Percentiles rank a stretch among this genome's conserved stretches.
phyloP scores from a whole-genome alignment of 2,113 vertebrate species.

The Acanthochromis polyacanthus region DNA sequence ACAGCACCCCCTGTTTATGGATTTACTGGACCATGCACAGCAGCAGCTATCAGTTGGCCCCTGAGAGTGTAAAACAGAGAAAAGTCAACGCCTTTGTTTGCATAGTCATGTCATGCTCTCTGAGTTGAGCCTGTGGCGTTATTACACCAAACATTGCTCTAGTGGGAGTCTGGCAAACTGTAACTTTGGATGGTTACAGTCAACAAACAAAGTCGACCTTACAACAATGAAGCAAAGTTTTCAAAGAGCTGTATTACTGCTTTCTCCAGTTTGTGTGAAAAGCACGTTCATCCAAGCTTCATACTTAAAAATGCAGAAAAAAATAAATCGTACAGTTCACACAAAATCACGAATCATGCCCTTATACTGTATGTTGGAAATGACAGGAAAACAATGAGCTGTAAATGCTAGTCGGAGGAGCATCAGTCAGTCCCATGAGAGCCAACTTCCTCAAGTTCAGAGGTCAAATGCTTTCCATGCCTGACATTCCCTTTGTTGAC shows the following conservation, averaged over 20 bases:
- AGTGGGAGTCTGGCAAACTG: slow-evolving; percentile 26
- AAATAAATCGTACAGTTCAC: neutral
- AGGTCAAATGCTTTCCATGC: slow-evolving; percentile 63
- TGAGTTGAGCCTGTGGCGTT: slow-evolving; percentile 40
- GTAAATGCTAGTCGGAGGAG: slow-evolving; percentile 16
- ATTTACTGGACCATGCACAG: slow-evolving; percentile 4
- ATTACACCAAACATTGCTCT: slow-evolving; percentile 58
- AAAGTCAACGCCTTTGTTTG: slow-evolving; percentile 69
- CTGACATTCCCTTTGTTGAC: slow-evolving; percentile 71
- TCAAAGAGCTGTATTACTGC: neutral
- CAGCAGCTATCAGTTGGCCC: slow-evolving; percentile 15
- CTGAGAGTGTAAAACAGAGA: slow-evolving; percentile 15
- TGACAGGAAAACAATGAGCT: neutral
- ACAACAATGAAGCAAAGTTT: neutral
- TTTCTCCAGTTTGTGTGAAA: neutral
- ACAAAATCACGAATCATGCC: neutral
- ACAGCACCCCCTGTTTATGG: slow-evolving; percentile 22
- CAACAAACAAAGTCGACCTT: slow-evolving; percentile 47
- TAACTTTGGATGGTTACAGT: slow-evolving; percentile 38
- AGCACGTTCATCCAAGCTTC: neutral
- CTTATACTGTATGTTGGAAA: slow-evolving; percentile 5
- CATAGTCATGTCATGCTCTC: slow-evolving; percentile 45
- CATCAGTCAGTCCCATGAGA: neutral
- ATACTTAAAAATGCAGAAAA: too few species aligned
- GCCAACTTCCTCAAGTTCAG: slow-evolving; percentile 42